Evolutionary conservation across 2,888 invertebrate genomes (phyloP), one percentile per base, ranked within the genome.

Genomic region (Dasysyrphus albostriatus): DNA sequence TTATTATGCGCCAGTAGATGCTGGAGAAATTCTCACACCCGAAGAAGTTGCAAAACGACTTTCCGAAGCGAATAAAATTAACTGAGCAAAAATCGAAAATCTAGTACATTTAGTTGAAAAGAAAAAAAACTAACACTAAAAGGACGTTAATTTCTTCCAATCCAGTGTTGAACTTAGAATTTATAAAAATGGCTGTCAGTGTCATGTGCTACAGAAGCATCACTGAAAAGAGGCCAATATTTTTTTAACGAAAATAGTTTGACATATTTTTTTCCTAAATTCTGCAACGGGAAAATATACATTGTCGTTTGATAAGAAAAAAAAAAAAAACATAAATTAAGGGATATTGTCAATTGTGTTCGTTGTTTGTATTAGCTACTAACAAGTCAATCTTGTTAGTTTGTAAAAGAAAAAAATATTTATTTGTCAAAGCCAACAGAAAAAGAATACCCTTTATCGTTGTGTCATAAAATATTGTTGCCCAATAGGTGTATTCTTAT

Each of bases 1-100:
- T 91, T 97, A 97, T 91, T 97, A 97, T 91, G 96, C 97, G 44
- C 96, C 97, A 10, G 95, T 97, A 6, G 97, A 97, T 91, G 96
- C 95, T 70, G 95, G 95, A 67, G 96, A 96, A 91, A 95, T 96
- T 89, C 93, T 95, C 7, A 92, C 93, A 0, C 93, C 93, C 12
- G 91, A 92, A 6, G 91, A 93, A 88, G 91, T 93, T 65, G 93
- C 92, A 63, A 89, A 90, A 79, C 91, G 93, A 14, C 89, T 93
- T 88, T 89, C 90, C 56, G 90, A 90, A 34, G 90, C 92, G 0
- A 92, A 92, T 84, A 89, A 89, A 72, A 85, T 91, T 61, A 89
- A 90, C 61, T 91, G 84, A 90, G 83, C 58, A 83, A 90, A 44
- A 88, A 80, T 10, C 89, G 90, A 74, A 69, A 54, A 7, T 37